These are phyloP conservation scores for Drosophila obscura DNA, from an alignment of 1,140 invertebrate species.

Conservation along the genomic window DNA sequence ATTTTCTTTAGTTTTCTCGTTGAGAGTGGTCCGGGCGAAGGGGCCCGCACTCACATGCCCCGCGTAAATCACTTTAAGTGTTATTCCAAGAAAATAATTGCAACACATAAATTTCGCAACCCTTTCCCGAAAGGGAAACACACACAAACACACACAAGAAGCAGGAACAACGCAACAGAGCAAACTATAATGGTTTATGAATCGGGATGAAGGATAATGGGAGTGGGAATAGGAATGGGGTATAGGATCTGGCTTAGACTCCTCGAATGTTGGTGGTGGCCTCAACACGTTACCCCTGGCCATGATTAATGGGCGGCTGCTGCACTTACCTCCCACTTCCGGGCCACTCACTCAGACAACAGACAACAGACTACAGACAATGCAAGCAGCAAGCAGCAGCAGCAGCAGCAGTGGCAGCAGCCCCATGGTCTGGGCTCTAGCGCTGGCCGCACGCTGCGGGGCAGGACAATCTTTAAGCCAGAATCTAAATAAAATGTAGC, in stretches of 20 bases:
- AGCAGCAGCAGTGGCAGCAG: neutral
- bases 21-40: too few species aligned
- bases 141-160: slow-evolving; percentile 35
- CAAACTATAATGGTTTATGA: slow-evolving; percentile 80
- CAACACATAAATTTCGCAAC: slow-evolving; percentile 76
- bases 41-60: slow-evolving; percentile 18
- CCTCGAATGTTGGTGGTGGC: slow-evolving; percentile 35
- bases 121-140: slow-evolving; percentile 51
- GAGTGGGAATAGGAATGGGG: slow-evolving; percentile 1
- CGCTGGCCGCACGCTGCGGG: too few species aligned
- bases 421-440: too few species aligned
- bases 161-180: slow-evolving; percentile 18
- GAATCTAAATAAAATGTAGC: slow-evolving; percentile 77
- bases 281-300: slow-evolving; percentile 47
- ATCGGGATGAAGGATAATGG: slow-evolving; percentile 52
- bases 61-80: slow-evolving; percentile 77
- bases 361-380: slow-evolving; percentile 4
- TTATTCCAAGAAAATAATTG: slow-evolving; percentile 80
- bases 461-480: slow-evolving; percentile 51
- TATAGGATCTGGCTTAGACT: slow-evolving; percentile 35
- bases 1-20: slow-evolving; percentile 28
- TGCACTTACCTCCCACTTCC: slow-evolving; percentile 58
- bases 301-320: slow-evolving; percentile 75
- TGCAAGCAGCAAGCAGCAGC: slow-evolving; percentile 33
- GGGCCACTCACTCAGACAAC: slow-evolving; percentile 42